These are phyloP conservation scores for Momotus momota DNA, from an alignment of 2,797 vertebrate species.

Conservation along the genomic window DNA sequence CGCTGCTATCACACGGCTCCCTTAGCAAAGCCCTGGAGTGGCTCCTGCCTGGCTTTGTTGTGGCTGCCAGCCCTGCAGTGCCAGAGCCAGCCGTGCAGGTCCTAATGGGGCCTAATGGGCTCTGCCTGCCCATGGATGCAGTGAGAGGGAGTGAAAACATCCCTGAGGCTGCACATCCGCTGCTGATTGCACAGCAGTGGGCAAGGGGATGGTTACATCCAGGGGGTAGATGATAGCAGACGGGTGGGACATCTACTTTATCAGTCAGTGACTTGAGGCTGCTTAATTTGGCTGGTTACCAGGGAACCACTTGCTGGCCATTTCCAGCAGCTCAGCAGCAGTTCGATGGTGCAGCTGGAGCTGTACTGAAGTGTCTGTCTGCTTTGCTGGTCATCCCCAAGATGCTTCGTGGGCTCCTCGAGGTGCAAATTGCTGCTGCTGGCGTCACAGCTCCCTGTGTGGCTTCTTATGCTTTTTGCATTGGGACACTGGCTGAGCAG, in stretches of 20 bases:
- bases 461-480: background rate
- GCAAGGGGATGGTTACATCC: background rate
- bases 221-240: background rate
- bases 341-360: background rate
- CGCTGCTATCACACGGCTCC: accelerated
- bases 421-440: background rate
- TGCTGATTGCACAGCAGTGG: background rate
- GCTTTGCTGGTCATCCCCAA: background rate
- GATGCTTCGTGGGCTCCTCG: background rate
- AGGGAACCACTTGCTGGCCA: background rate
- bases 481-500: background rate
- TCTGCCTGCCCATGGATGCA: accelerated
- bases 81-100: background rate
- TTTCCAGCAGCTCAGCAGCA: background rate
- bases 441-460: background rate
- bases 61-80: accelerated
- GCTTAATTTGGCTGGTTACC: conserved; percentile 23
- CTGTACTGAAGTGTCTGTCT: background rate
- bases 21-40: background rate
- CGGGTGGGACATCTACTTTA: background rate
- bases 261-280: background rate
- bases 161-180: background rate
- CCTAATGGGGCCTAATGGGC: accelerated
- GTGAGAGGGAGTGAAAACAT: background rate
- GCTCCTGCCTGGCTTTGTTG: background rate